Evolutionary conservation across 2,113 vertebrate genomes (phyloP).

Genomic region (Cyprinodon variegatus): DNA sequence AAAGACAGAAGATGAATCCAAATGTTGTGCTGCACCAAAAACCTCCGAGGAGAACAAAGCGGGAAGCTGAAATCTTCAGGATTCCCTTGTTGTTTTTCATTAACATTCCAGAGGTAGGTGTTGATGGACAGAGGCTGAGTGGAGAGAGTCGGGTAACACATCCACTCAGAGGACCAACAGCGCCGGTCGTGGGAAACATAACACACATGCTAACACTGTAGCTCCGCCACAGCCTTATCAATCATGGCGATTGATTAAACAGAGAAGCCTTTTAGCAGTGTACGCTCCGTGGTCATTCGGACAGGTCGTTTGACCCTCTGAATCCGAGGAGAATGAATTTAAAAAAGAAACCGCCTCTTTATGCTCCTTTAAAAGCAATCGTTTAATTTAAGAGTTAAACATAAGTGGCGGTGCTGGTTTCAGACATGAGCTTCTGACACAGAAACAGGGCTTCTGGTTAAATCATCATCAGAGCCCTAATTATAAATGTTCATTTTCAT

Average conservation of each 20-base stretch:
- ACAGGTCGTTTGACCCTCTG: conserved; percentile 69
- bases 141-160: conserved; percentile 56
- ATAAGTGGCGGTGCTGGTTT: conserved; percentile 8
- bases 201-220: conserved; percentile 67
- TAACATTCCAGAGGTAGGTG: conserved; percentile 74
- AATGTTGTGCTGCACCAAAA: not conserved
- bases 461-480: too few species aligned
- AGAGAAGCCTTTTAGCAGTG: conserved; percentile 66
- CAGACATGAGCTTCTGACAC: conserved; percentile 16
- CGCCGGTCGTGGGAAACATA: conserved; percentile 72
- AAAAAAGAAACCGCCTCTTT: conserved; percentile 14
- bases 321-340: conserved; percentile 62
- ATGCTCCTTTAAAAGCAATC: not conserved
- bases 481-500: not conserved
- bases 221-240: conserved; percentile 76
- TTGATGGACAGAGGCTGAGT: conserved; percentile 72
- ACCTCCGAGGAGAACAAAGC: conserved; percentile 9
- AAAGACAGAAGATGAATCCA: not conserved
- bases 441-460: not conserved
- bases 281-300: conserved; percentile 58
- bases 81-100: conserved; percentile 76
- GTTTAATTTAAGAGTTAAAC: not conserved
- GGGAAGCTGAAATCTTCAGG: conserved; percentile 58
- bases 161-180: conserved; percentile 10
- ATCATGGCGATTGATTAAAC: conserved; percentile 78